Conservation (phyloP, 2,888 invertebrate species). For the Drosophila histrio region DNA sequence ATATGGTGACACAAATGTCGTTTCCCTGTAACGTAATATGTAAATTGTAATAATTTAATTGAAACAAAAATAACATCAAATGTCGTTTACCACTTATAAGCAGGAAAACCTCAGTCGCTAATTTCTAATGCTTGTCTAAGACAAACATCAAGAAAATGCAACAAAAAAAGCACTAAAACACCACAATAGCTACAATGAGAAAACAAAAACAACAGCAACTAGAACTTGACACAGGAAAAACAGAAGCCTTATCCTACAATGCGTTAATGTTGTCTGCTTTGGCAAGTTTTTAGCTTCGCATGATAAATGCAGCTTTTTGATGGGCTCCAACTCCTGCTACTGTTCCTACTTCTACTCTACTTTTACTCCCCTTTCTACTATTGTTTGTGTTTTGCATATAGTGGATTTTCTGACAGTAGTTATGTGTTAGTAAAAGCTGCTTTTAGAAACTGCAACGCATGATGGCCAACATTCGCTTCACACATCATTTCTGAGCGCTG, state of each 20-base stretch:
- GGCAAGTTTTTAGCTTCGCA: slow-evolving; percentile 51
- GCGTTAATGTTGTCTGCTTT: slow-evolving; percentile 47
- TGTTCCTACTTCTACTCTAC: neutral
- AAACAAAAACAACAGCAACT: slow-evolving; percentile 16
- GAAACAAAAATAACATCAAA: too few species aligned
- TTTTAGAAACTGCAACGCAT: slow-evolving; percentile 29
- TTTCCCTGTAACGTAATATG: too few species aligned
- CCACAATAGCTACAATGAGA: neutral
- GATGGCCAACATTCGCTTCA: slow-evolving; percentile 22
- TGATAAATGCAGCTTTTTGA: slow-evolving; percentile 69
- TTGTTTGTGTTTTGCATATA: slow-evolving; percentile 15
- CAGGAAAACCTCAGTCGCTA: neutral
- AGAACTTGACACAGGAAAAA: slow-evolving; percentile 38
- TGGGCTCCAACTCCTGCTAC: slow-evolving; percentile 18
- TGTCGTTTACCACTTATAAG: too few species aligned
- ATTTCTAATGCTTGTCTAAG: slow-evolving; percentile 16
- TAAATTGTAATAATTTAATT: too few species aligned
- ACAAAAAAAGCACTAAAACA: slow-evolving; percentile 23
- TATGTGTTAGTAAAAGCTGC: slow-evolving; percentile 24
- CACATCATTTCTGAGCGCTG: slow-evolving; percentile 40
- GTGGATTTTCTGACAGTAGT: slow-evolving; percentile 8
- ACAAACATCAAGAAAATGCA: slow-evolving; percentile 7
- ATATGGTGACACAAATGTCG: too few species aligned
- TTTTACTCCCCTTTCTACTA: neutral
- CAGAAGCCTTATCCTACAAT: slow-evolving; percentile 45